Evolutionary conservation across 2,113 vertebrate species (phyloP), one percentile per base, ranked within the genome.

Genomic region (Eclectus roratus): DNA sequence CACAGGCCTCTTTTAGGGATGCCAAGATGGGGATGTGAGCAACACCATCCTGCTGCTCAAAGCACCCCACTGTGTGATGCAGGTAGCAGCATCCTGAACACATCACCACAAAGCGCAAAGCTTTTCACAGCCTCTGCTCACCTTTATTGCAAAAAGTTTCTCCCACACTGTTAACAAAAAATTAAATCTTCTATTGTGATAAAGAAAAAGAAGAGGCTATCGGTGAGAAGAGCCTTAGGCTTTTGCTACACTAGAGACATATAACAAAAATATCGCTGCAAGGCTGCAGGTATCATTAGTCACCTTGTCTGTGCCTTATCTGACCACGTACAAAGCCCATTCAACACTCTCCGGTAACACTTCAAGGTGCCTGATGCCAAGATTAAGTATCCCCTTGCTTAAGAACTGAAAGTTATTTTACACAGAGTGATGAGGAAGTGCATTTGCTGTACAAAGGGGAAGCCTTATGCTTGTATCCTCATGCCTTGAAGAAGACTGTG

Each of bases 401-500:
- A 53, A 88, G 77, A 83, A 37, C 11, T 41, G 28, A 3, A 64
- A 63, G 37, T 41, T 46, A 72, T 63, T 92, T 85, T 37, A n/a
- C 2, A 1, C 2, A 3, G 46, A 79, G 20, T 0, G 0, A 79
- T 10, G 20, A 31, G 25, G 29, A 80, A 7, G 18, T n/a, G 29
- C 7, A 53, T 41, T 80, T 65, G 23, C 50, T 47, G 41, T 28
- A 16, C 0, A 0, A 91, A 50, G 12, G 1, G 4, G 55, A 88
- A 94, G 43, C 37, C 20, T 60, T 50, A 15, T 4, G 19, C 28
- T 37, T 44, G 37, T 46, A 20, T 13, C 10, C 66, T 35, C 1
- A 2, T 29, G 35, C 63, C 18, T 58, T 85, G 77, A 52, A 66
- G 28, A 43, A 70, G 49, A 35, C 53, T 24, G 58, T 61, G 60